These are phyloP conservation scores for Protobothrops flavoviridis DNA, from an alignment of 2,113 vertebrate species.

Conservation along the genomic window DNA sequence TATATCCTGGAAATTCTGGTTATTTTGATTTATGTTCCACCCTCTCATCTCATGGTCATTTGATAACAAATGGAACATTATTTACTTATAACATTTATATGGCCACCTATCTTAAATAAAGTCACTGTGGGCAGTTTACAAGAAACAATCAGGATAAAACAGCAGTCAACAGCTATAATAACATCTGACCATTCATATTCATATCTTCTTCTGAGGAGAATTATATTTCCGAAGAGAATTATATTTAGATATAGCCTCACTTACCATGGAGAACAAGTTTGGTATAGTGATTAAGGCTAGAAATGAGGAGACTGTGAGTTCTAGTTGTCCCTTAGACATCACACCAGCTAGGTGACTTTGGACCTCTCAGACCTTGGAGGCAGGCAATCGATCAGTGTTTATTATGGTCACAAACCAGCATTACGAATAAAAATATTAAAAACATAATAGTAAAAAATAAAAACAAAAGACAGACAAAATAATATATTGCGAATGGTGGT, in stretches of 20 bases:
- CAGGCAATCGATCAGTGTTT: no score
- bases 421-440: no score
- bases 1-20: not conserved
- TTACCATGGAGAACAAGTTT: not conserved
- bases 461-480: no score
- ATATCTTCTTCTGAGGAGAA: not conserved
- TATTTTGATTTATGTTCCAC: not conserved
- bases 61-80: not conserved
- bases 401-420: no score
- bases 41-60: not conserved
- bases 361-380: not conserved
- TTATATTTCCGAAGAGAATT: not conserved
- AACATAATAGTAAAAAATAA: no score
- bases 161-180: not conserved
- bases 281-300: not conserved
- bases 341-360: not conserved
- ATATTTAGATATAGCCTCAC: not conserved
- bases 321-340: not conserved
- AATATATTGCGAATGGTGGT: no score
- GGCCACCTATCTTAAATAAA: not conserved
- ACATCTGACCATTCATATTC: not conserved
- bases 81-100: not conserved
- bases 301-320: not conserved
- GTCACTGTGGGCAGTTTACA: not conserved
- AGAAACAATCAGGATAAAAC: not conserved